Base-by-base conservation (phyloP, 1,140 invertebrate species). In the Drosophila lowei region DNA sequence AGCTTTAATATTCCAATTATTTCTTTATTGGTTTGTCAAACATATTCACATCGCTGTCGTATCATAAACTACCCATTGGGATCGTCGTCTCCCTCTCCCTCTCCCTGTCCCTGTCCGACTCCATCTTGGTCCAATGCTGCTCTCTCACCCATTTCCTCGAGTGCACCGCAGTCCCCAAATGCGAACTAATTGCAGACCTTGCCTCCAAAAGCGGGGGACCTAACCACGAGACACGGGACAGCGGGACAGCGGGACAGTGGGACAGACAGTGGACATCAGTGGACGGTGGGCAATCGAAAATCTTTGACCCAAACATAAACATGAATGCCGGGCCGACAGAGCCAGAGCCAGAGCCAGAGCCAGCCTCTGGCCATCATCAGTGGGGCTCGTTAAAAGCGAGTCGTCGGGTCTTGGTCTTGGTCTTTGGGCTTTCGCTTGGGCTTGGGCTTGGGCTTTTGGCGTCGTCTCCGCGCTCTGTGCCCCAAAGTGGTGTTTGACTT, bases 291-390 rank as follows among this genome's bases (percentile, higher is more conserved):
- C 70, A 68, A 77, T 77, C 76, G 60, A 63, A 77, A 72, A 76
- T 71, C 73, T 77, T 72, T 50, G 56, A 47, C 52, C 60, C 65
- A 65, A 74, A 67, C 70, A 67, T 67, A 75, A 72, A 75, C 63
- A 65, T 60, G 44, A 71, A 56, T 62, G 58, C 62, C 62, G 58
- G 34, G 64, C 71, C 52, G 59, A 56, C 41, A 49, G 18, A 18
- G 18, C 2, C 18, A 18, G 18, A 18, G 18, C 5, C 23, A 23
- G 23, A 25, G 23, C 5, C 23, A 5, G 4, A 25, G 23, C 23
- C 23, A 25, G 23, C 79, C 79, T 41, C 44, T 71, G 71, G 79
- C 75, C 61, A 83, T 83, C 79, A 83, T 78, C 79, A 81, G 74
- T 55, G 48, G 30, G 60, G 70, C 79, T 83, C 79, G 79, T 81